Conservation (phyloP, 1,140 invertebrate genomes). For the Diachasma alloeum region DNA sequence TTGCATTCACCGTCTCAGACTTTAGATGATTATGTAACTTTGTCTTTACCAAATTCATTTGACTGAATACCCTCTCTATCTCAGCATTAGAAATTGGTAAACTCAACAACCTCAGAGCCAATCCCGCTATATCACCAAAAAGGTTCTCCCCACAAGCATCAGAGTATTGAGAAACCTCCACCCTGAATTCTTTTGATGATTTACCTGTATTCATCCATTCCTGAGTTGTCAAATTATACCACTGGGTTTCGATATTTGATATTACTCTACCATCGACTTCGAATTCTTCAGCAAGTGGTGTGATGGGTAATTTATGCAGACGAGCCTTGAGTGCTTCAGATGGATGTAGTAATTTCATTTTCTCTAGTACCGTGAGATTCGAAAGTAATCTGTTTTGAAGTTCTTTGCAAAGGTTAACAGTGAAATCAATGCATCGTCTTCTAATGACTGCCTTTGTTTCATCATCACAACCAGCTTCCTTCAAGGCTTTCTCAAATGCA, state of each 20-base stretch:
- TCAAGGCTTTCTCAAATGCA: conserved; percentile 6
- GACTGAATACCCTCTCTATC: no score
- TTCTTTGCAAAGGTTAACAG: conserved; percentile 1
- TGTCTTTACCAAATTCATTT: not conserved
- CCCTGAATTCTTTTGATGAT: no score
- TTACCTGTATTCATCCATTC: no score
- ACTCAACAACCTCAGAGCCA: not conserved
- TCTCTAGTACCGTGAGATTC: not conserved
- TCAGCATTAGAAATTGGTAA: not conserved
- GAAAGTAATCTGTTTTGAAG: not conserved
- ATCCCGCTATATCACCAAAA: not conserved
- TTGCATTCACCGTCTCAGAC: no score
- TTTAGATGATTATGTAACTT: no score
- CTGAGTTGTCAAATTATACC: no score
- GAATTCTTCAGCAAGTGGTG: not conserved
- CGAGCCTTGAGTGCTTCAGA: not conserved
- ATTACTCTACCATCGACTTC: no score
- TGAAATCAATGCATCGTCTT: no score
- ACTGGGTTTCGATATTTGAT: no score
- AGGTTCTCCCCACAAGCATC: no score
- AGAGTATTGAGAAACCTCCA: no score
- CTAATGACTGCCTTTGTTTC: not conserved
- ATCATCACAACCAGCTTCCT: not conserved
- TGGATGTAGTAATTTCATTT: not conserved
- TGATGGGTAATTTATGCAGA: no score